Evolutionary conservation across 2,888 invertebrate genomes (phyloP), one percentile per base, ranked within the genome.

Genomic region (Pollenia labialis): DNA sequence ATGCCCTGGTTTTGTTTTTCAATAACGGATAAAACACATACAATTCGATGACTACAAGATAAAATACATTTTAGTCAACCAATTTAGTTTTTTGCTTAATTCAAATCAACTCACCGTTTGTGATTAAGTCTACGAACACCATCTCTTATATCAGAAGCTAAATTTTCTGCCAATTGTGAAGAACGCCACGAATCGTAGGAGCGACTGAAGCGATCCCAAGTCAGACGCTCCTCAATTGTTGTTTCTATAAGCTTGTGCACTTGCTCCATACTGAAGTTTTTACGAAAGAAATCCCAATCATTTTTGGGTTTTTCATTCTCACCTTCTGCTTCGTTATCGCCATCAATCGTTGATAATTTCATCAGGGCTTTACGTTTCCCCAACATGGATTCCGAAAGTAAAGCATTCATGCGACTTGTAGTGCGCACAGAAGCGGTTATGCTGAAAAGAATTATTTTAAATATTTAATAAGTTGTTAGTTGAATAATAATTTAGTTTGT

Each of bases 131-230:
- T 88, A 87, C 93, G 93, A 66, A 93, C 91, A 81, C 92, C 90
- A 81, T 93, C 90, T 10, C 92, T 90, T 81, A 93, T 93, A 83
- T 93, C 92, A 0, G 90, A 89, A 10, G 92, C 90, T 71, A 93
- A 88, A 77, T 90, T 90, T 87, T 93, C 92, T n/a, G 90, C 92
- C 89, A 93, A 89, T 85, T 91, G 91, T 4, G 92, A 88, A 1
- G 92, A 92, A 11, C 93, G 92, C 93, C 93, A 93, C 2, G 93
- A 92, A 86, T 93, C 93, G 72, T 92, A 93, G n/a, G 91, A 91
- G 77, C 93, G 92, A 85, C 92, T 93, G 44, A 92, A 91, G 4
- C 92, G 90, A 89, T 93, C 93, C 93, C 93, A 93, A 23, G 92
- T 90, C 82, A 93, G 88, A 74, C 93, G 91, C 77, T 93, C 93